phyloP scores from a whole-genome alignment of 2,888 invertebrate species.

The Acronicta aceris region DNA sequence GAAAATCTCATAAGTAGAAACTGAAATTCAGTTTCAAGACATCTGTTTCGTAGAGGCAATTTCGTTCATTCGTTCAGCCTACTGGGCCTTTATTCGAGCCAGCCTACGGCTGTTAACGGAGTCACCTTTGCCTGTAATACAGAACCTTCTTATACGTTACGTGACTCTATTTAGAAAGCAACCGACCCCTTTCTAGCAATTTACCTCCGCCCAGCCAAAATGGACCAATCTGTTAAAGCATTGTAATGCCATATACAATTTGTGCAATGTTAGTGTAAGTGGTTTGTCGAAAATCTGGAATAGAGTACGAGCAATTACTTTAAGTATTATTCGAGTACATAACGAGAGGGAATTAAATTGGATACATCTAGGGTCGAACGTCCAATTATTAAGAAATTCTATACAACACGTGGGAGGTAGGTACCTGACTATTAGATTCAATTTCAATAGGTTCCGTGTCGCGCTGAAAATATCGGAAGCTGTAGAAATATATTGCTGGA shows the following conservation, averaged over 20 bases:
- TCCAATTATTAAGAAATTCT: conserved; percentile 56
- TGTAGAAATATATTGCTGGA: conserved; percentile 55
- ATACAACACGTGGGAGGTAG: conserved; percentile 42
- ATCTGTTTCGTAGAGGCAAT: conserved; percentile 61
- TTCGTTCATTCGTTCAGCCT: conserved; percentile 63
- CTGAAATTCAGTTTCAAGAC: conserved; percentile 60
- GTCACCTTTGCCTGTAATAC: conserved; percentile 72
- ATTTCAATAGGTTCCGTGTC: conserved; percentile 57
- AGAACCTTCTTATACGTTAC: conserved; percentile 78
- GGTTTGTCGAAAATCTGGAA: conserved; percentile 54
- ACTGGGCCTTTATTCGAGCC: conserved; percentile 62
- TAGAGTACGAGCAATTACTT: conserved; percentile 57
- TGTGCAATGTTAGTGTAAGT: conserved; percentile 65
- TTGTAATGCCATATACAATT: conserved; percentile 71
- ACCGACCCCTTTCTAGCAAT: conserved; percentile 77
- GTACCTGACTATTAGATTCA: conserved; percentile 53
- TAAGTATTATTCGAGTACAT: conserved; percentile 55
- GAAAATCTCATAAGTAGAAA: conserved; percentile 55
- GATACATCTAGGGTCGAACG: conserved; percentile 51
- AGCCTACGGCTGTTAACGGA: conserved; percentile 63
- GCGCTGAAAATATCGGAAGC: conserved; percentile 48
- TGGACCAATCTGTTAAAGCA: conserved; percentile 74
- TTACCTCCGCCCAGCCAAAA: conserved; percentile 74
- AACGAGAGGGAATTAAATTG: conserved; percentile 56
- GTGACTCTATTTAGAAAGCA: conserved; percentile 83